Evolutionary conservation across 1,140 invertebrate species (phyloP).

Genomic region (Uloborus diversus): DNA sequence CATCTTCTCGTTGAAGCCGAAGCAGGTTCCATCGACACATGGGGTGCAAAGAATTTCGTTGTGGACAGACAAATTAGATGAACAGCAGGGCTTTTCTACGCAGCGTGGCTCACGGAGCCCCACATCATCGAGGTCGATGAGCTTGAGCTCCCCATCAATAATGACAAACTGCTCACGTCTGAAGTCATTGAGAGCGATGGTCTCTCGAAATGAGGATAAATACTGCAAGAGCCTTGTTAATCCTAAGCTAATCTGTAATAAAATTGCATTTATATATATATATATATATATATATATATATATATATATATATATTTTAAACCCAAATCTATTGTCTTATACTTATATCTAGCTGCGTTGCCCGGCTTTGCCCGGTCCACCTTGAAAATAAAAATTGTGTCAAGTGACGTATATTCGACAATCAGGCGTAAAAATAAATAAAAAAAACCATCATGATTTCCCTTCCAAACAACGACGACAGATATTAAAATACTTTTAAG

Average conservation of each 20-base stretch:
- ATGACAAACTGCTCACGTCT: slow-evolving; percentile 69
- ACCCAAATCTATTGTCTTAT: background rate
- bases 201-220: slow-evolving; percentile 66
- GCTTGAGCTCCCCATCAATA: slow-evolving; percentile 66
- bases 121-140: slow-evolving; percentile 69
- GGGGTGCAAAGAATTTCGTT: slow-evolving; percentile 17
- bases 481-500: no score
- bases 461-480: no score
- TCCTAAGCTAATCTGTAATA: slow-evolving; percentile 64
- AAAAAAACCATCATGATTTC: no score
- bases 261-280: no score
- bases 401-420: no score
- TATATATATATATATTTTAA: background rate
- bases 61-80: background rate
- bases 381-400: no score
- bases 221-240: slow-evolving; percentile 66
- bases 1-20: slow-evolving; percentile 66
- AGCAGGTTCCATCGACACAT: slow-evolving; percentile 60
- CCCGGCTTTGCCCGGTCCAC: no score
- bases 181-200: slow-evolving; percentile 68
- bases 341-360: no score
- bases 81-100: slow-evolving; percentile 29
- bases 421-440: no score
- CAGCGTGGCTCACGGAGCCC: slow-evolving; percentile 66
- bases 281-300: background rate